Percentiles rank a stretch among this genome's conserved stretches.
Conservation (phyloP, 2,888 invertebrate genomes). For the Strigamia transsilvanica region DNA sequence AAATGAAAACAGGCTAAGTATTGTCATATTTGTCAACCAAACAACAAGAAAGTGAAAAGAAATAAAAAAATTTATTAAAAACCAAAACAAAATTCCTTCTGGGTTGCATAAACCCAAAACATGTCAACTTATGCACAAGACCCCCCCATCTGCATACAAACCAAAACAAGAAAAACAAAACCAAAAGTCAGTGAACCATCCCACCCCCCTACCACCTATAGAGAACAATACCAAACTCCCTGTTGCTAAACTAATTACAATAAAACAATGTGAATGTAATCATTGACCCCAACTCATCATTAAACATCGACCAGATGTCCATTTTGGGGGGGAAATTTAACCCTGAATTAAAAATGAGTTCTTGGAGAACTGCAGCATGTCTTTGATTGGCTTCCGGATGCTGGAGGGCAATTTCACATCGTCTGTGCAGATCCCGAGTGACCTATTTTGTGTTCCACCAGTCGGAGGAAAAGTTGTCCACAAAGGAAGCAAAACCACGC, state of each 20-base stretch:
- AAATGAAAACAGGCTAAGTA: neutral
- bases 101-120: neutral
- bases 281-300: conserved; percentile 2
- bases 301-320: neutral
- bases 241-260: neutral
- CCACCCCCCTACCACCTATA: neutral
- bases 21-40: neutral
- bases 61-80: neutral
- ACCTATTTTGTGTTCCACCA: neutral
- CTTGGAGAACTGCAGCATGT: neutral
- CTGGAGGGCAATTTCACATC: neutral
- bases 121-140: neutral
- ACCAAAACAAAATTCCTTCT: neutral
- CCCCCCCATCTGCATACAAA: neutral
- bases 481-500: conserved; percentile 6
- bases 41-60: neutral
- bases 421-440: neutral
- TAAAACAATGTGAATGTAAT: neutral
- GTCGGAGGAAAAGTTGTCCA: neutral
- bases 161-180: neutral
- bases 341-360: neutral
- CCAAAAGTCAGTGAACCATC: neutral
- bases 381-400: conserved; percentile 2
- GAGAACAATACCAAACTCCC: neutral
- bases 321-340: neutral